These are phyloP conservation scores for Spodoptera litura DNA, from an alignment of 1,140 invertebrate genomes.

Conservation along the genomic window DNA sequence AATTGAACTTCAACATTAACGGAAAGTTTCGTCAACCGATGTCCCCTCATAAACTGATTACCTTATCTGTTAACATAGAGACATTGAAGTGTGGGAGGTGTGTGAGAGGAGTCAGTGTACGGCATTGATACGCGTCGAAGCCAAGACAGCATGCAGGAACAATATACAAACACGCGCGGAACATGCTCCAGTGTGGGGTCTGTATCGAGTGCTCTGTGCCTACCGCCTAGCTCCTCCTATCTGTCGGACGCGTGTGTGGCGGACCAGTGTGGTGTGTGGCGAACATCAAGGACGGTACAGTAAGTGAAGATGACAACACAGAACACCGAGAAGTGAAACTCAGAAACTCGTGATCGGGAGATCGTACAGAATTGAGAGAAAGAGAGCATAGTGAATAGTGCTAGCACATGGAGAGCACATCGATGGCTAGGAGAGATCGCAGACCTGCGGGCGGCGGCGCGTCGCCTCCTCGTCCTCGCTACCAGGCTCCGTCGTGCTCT, in stretches of 20 bases:
- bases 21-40: slow-evolving; percentile 35
- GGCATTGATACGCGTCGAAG: slow-evolving; percentile 71
- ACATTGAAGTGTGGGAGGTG: slow-evolving; percentile 56
- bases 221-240: slow-evolving; percentile 54
- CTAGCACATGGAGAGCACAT: slow-evolving; percentile 84
- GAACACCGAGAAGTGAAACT: slow-evolving; percentile 64
- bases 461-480: slow-evolving; percentile 86
- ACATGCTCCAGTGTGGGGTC: slow-evolving; percentile 78
- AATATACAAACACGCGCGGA: slow-evolving; percentile 76
- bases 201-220: slow-evolving; percentile 80
- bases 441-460: slow-evolving; percentile 85
- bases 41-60: slow-evolving; percentile 36
- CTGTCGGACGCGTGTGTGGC: slow-evolving; percentile 17
- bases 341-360: slow-evolving; percentile 78
- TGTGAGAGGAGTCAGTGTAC: slow-evolving; percentile 59
- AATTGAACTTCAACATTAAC: slow-evolving; percentile 38
- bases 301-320: slow-evolving; percentile 81
- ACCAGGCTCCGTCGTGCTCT: slow-evolving; percentile 87
- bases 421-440: slow-evolving; percentile 81
- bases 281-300: slow-evolving; percentile 71
- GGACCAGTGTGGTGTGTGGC: slow-evolving; percentile 54
- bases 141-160: slow-evolving; percentile 85
- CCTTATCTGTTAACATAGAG: slow-evolving; percentile 55
- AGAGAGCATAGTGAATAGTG: slow-evolving; percentile 82
- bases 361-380: slow-evolving; percentile 78